Evolutionary conservation across 2,797 vertebrate species (phyloP), one percentile per base, ranked within the genome.

Genomic region (Ptychadena robeensis): DNA sequence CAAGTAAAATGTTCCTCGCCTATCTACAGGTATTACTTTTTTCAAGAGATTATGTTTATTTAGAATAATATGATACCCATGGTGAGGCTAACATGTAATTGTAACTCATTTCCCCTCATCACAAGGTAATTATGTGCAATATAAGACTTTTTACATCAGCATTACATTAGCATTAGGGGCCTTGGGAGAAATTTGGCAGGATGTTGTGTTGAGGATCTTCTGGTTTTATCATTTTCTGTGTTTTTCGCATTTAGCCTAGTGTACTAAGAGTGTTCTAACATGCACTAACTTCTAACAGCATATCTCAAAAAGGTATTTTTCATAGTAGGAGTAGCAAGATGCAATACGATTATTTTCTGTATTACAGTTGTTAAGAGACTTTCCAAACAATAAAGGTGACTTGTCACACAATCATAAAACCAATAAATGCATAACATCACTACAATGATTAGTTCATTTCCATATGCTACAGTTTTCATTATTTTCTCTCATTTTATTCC

Each of bases 111-210:
- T 73, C 2, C 44, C 18, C 48, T 59, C 44, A 57, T 25, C 59
- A 27, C n/a, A n/a, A 9, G 8, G 57, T 59, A 59, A 59, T 59
- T n/a, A 59, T 59, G 6, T 27, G 25, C 9, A n/a, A 10, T 25
- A 27, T 59, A 59, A 59, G 53, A 61, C 48, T 25, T 74, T 74
- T 63, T 38, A 37, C 9, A 35, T n/a, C 57, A 15, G 32, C 72
- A 27, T 74, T 66, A 76, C 32, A 15, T 37, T 25, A 76, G 35
- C 35, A 64, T 63, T 31, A 64, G 25, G 28, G 57, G 59, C 25
- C 61, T 77, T 30, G 22, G 61, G 74, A 31, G 32, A 61, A 31
- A 77, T 65, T 77, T 77, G 74, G 35, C 61, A 66, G 74, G 37
- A 77, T 74, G 72, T 74, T 61, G 57, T 63, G 11, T 4, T 63